Percentiles rank a stretch among this genome's conserved stretches.
Conservation (phyloP, 2,113 vertebrate genomes). For the Willisornis vidua region DNA sequence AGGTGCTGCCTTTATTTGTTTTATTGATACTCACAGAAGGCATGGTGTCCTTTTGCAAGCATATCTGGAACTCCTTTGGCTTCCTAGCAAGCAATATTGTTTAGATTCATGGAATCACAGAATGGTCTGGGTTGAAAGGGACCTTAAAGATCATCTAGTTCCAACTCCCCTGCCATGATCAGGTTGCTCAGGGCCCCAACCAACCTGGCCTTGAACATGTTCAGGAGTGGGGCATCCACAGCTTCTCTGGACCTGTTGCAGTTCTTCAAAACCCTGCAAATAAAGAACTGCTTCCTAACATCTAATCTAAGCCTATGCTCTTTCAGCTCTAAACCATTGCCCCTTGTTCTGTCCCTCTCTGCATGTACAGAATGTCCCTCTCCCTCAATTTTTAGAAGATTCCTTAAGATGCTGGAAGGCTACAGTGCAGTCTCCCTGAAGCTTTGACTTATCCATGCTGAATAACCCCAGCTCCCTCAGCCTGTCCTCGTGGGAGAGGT, state of each 20-base stretch:
- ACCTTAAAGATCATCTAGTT: not conserved
- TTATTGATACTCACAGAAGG: not conserved
- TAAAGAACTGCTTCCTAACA: not conserved
- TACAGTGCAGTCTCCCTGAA: not conserved
- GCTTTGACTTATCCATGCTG: not conserved
- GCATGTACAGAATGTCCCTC: not conserved
- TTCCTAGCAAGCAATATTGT: not conserved
- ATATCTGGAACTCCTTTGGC: not conserved
- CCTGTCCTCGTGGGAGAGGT: not conserved
- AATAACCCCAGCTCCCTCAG: not conserved
- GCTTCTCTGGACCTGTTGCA: not conserved
- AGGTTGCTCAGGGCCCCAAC: not conserved
- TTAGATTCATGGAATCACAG: not conserved
- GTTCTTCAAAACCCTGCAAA: not conserved
- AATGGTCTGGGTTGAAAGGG: not conserved
- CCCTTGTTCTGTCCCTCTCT: not conserved
- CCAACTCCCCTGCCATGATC: not conserved
- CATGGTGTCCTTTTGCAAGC: not conserved
- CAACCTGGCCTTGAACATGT: not conserved
- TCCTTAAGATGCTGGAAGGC: not conserved
- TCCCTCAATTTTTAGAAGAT: not conserved
- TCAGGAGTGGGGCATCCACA: not conserved
- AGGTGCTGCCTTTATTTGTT: not conserved
- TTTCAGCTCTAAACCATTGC: not conserved
- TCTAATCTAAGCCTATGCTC: not conserved